A percentile compares a stretch with the other conserved stretches of the same genome.
Evolutionary conservation across 2,113 vertebrate species (phyloP).

Genomic region (Misgurnus mizolepis): DNA sequence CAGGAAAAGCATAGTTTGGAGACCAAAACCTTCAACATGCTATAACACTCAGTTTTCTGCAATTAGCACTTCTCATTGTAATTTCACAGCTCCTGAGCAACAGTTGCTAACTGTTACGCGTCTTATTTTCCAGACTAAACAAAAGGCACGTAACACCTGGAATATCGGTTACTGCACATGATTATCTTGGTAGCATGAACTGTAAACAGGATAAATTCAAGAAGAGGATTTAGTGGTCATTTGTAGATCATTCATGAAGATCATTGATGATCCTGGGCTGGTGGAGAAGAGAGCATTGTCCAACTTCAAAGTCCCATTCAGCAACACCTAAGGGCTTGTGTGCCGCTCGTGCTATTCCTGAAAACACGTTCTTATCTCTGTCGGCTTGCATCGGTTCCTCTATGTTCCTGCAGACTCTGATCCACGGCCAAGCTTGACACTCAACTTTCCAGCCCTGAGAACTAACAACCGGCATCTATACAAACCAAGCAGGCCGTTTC

Average conservation of each 20-base stretch:
- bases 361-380: constrained; percentile 69
- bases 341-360: constrained; percentile 59
- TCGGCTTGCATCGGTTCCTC: constrained; percentile 63
- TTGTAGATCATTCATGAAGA: constrained; percentile 32
- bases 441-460: constrained; percentile 37
- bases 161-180: constrained; percentile 7
- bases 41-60: constrained; percentile 22
- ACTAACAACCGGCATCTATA: constrained; percentile 55
- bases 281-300: constrained; percentile 57
- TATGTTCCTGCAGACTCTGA: constrained; percentile 54
- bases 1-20: constrained; percentile 38
- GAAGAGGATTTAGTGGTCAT: constrained; percentile 53
- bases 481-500: constrained; percentile 68
- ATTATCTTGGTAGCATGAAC: constrained; percentile 46
- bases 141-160: constrained; percentile 25
- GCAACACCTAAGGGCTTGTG: constrained; percentile 63
- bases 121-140: constrained; percentile 40
- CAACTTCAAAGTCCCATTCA: constrained; percentile 60
- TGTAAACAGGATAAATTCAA: constrained; percentile 45
- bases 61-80: constrained; percentile 24
- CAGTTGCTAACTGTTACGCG: neutral
- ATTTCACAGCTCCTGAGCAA: constrained; percentile 24
- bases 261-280: constrained; percentile 47
- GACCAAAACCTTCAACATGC: constrained; percentile 8
- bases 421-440: constrained; percentile 53